Base-by-base conservation (phyloP, 2,113 vertebrate species). In the Mus spicilegus region DNA sequence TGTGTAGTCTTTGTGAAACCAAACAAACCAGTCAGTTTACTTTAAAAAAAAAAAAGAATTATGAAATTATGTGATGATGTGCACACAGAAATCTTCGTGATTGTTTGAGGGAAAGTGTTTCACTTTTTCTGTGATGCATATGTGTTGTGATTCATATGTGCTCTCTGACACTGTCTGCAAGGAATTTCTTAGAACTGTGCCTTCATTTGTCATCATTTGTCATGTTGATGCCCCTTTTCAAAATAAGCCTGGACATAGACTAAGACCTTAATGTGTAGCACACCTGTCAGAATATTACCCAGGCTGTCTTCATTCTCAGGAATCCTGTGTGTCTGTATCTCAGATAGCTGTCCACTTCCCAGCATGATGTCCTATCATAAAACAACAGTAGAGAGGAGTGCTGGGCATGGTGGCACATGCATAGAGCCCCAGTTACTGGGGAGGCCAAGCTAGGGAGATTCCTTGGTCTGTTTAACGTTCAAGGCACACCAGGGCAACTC, bases 181-280 rank as follows among this genome's bases (percentile, higher is more conserved):
- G 75, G 87, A 93, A 89, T 96, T 54, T 95, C 81, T 95, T 96
- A n/a, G 88, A 61, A 97, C 91, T 80, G 65, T 95, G 85, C 58
- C 26, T 96, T 95, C 89, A 70, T 97, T 97, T 96, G 92, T 96
- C 92, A 82, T 94, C 61, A 97, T 96, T 89, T 96, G 95, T 73
- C 90, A 81, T 42, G 30, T 70, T 87, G 69, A 89, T 90, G 28
- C 8, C 94, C n/a, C 75, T 95, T 96, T 92, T 96, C 77, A 91
- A 96, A 97, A 82, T 82, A 95, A 96, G 36, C 24, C 69, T 95
- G 58, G 28, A 70, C 78, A 92, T 63, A 91, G 61, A 92, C 76
- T 95, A 86, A 87, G 87, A 80, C 89, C 80, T 91, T 94, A 87
- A 96, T 67, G 19, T 92, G 61, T 17, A 80, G 36, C 56, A 96